Evolutionary conservation across 2,888 invertebrate genomes (phyloP), one percentile per base, ranked within the genome.

Genomic region (Cephonodes hylas): DNA sequence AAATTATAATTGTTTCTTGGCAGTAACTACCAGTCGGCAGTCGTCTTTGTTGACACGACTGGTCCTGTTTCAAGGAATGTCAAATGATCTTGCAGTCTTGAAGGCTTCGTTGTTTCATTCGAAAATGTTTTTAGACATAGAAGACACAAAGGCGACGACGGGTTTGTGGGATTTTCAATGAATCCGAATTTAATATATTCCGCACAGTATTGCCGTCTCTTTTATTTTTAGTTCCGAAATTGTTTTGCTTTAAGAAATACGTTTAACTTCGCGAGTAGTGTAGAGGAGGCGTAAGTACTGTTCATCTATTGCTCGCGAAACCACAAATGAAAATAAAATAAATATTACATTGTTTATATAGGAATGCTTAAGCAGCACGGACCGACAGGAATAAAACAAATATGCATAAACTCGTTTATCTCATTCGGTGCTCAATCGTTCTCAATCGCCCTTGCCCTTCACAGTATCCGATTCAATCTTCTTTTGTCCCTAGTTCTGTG

Each of bases 191-290:
- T 42, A 66, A 5, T 63, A 66, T 65, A 34, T 34, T 13, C 34
- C 34, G 34, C 34, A 34, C 34, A 34, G 34, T 34, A 34, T 34
- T 34, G 34, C 34, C 34, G 13, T 34, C 34, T 34, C 34, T 68
- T 66, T 66, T 67, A n/a, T 70, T 65, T 68, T 68, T 67, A 61
- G 66, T 70, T 69, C 66, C 66, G 66, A 66, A 60, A 61, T 65
- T 48, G 66, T 64, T 72, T 68, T 69, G 63, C 48, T 66, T 69
- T 64, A 53, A 63, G 31, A 65, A 61, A 65, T 62, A 65, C 60
- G 60, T 63, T 34, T 13, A 34, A 34, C 34, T 34, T 34, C 34
- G 34, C 34, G 34, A 34, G 34, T 34, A 34, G 13, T 34, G 13
- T 34, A 34, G 34, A 34, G 34, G 34, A 34, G 34, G 34, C 34